Evolutionary conservation across 2,113 vertebrate genomes (phyloP), one percentile per base, ranked within the genome.

Genomic region (Tricholaema leucomelas): DNA sequence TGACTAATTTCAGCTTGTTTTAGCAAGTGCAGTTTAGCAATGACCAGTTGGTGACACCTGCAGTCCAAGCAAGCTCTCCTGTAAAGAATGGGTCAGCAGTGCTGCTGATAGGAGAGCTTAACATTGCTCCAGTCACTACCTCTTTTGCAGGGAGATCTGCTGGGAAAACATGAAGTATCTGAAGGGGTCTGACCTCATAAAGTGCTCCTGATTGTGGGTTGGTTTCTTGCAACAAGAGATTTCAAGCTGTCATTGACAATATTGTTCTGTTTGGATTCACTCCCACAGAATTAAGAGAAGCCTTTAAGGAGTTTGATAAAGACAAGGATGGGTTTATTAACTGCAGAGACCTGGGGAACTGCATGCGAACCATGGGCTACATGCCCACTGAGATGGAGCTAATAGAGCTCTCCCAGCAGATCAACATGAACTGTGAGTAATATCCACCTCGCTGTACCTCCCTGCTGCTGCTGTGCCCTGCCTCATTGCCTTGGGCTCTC

Each of bases 381-480:
- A 99, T 99, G 99, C 99, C 99, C 38, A 99, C 99, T 1, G 99
- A 99, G 97, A 99, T 99, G 99, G 99, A 99, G 96, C 97, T 99
- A 36, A 99, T 99, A 8, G 99, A 99, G 85, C 97, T 99, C 33
- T 99, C 99, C 82, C 99, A 99, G 97, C 99, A 99, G 97, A 99
- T 99, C 97, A 99, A 99, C 98, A 99, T 99, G 99, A 99, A 99
- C 96, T 2, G 99, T 99, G 97, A 98, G 98, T 97, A 79, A 66
- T 5, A 15, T 15, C 28, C 42, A 44, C 42, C 42, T 44, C 42
- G 17, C 15, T 15, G 16, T 15, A 38, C 74, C 67, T 89, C 35
- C 19, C 20, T 78, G 48, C 61, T 76, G 77, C 61, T 60, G 60
- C 69, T 72, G 17, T 15, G 4, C 31, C 64, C 76, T 67, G 48